Conservation (phyloP, 1,140 invertebrate species). For the Latrodectus geometricus region DNA sequence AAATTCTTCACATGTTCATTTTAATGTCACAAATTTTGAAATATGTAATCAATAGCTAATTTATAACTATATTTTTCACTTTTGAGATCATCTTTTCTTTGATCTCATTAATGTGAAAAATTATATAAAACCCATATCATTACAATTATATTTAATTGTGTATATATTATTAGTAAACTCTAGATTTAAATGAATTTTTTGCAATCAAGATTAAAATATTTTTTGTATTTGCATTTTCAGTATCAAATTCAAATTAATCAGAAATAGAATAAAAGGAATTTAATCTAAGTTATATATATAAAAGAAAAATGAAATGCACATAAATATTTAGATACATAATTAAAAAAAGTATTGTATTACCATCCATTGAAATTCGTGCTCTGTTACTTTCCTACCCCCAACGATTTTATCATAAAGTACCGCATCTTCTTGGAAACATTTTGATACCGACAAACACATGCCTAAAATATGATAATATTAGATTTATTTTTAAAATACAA, state of each 20-base stretch:
- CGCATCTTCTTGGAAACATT: too few species aligned
- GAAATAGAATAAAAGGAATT: neutral
- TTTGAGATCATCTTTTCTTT: too few species aligned
- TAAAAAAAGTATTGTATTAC: neutral
- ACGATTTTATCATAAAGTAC: conserved; percentile 17
- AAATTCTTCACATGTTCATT: too few species aligned
- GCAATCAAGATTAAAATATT: neutral
- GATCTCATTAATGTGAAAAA: too few species aligned
- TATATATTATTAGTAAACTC: neutral
- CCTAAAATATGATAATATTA: too few species aligned
- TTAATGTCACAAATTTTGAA: too few species aligned
- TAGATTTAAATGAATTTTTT: neutral
- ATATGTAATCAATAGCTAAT: too few species aligned
- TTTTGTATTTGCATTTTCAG: neutral
- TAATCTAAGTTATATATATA: neutral
- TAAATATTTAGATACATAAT: neutral
- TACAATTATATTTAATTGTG: too few species aligned
- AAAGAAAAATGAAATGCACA: neutral
- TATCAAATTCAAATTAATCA: neutral
- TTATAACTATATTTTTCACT: too few species aligned
- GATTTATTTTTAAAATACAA: too few species aligned
- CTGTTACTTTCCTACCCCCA: conserved; percentile 16
- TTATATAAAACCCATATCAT: too few species aligned
- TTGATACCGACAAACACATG: too few species aligned
- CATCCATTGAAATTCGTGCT: conserved; percentile 33